These are phyloP conservation scores for Nothoprocta pentlandii DNA, from an alignment of 2,113 vertebrate species.

Conservation along the genomic window DNA sequence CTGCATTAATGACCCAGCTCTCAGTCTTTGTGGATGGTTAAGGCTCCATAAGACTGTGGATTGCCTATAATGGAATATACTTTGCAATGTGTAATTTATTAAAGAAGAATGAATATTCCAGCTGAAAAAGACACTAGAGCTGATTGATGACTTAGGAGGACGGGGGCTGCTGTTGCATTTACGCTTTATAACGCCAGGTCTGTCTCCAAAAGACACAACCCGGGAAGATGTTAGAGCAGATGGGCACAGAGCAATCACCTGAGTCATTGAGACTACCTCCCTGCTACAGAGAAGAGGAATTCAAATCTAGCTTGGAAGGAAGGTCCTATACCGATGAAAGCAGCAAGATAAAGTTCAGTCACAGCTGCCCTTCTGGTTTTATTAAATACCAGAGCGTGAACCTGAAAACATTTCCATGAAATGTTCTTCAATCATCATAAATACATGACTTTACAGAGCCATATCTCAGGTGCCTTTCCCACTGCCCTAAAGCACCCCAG, in stretches of 20 bases:
- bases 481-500: background rate
- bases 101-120: background rate
- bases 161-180: background rate
- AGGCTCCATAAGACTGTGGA: background rate
- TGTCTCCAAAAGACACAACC: background rate
- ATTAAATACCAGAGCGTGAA: background rate
- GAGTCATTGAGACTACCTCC: background rate
- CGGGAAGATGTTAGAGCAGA: background rate
- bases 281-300: background rate
- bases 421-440: background rate
- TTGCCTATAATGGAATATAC: background rate
- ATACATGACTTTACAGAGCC: background rate
- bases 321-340: background rate
- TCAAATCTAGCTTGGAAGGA: background rate
- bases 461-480: background rate
- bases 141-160: background rate
- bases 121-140: background rate
- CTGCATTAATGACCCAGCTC: background rate
- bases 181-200: background rate
- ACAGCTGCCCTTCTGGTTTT: background rate
- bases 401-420: background rate
- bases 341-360: background rate
- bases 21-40: background rate
- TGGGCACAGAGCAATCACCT: background rate
- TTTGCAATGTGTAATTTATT: background rate